phyloP scores from a whole-genome alignment of 2,113 vertebrate genomes.

The Candoia aspera region DNA sequence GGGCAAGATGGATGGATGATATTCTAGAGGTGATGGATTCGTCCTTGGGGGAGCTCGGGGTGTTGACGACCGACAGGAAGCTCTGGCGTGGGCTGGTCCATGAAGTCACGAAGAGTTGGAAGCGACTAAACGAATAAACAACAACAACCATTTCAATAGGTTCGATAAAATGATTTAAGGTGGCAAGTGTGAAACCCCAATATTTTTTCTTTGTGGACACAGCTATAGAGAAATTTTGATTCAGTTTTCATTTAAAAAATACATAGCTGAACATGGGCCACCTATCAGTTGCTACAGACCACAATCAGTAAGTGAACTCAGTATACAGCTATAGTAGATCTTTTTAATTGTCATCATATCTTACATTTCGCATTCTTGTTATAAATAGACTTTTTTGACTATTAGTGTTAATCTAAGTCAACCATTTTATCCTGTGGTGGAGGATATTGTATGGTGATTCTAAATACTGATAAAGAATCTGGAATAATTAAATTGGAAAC shows the following conservation, averaged over 20 bases:
- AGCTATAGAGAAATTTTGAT: background rate
- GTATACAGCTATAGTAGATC: background rate
- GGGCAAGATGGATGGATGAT: too few species aligned
- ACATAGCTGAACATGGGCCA: conserved; percentile 15
- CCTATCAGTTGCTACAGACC: background rate
- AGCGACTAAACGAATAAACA: too few species aligned
- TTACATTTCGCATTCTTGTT: background rate
- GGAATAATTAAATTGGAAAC: background rate
- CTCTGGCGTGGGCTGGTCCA: too few species aligned
- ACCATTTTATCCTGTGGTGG: background rate
- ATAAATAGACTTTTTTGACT: background rate
- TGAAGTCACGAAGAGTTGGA: too few species aligned
- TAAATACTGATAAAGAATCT: background rate
- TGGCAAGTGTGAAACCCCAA: conserved; percentile 32
- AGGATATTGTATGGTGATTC: background rate
- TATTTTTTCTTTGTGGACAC: conserved; percentile 4
- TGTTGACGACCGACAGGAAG: too few species aligned
- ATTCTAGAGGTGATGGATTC: too few species aligned
- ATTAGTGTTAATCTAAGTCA: background rate
- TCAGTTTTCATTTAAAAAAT: conserved; percentile 2
- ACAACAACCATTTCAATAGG: conserved; percentile 1
- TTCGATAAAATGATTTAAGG: conserved; percentile 37
- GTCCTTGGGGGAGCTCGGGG: too few species aligned
- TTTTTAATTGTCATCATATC: background rate
- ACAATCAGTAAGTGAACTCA: conserved; percentile 14